Evolutionary conservation across 2,113 vertebrate genomes (phyloP).

Genomic region (Platycercus adscitus): DNA sequence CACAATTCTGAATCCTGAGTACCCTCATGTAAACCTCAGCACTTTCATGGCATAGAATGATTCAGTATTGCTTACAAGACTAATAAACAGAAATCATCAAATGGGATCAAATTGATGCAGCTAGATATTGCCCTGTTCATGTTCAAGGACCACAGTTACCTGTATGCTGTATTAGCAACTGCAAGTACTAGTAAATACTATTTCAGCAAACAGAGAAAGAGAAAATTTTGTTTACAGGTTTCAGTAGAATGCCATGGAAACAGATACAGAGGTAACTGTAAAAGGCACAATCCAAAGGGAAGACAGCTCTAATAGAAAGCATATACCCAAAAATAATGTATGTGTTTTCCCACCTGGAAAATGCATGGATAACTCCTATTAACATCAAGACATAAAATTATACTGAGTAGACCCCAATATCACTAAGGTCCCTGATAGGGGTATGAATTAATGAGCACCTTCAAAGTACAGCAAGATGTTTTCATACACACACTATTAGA

Average conservation of each 20-base stretch:
- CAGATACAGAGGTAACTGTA: constrained; percentile 32
- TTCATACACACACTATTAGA: neutral
- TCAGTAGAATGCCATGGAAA: constrained; percentile 60
- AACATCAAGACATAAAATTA: constrained; percentile 36
- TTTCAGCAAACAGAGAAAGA: neutral
- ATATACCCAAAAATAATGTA: neutral
- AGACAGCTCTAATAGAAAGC: constrained; percentile 3
- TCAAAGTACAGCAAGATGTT: neutral
- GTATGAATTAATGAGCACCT: constrained; percentile 5
- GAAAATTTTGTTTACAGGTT: constrained; percentile 53
- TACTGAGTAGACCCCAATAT: neutral
- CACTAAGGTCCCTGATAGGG: neutral
- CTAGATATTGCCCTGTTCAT: neutral
- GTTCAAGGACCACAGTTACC: constrained; percentile 2
- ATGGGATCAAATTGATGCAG: neutral
- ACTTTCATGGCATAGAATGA: neutral
- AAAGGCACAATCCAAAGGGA: constrained; percentile 24
- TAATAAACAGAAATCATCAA: neutral
- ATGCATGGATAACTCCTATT: constrained; percentile 12
- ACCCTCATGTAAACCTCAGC: neutral
- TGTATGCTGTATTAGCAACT: neutral
- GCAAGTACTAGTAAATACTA: neutral
- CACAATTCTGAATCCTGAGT: neutral
- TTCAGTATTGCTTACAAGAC: neutral
- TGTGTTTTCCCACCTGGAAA: constrained; percentile 39